Conservation (phyloP, 2,888 invertebrate genomes). For the Neuroscelio doddi region DNA sequence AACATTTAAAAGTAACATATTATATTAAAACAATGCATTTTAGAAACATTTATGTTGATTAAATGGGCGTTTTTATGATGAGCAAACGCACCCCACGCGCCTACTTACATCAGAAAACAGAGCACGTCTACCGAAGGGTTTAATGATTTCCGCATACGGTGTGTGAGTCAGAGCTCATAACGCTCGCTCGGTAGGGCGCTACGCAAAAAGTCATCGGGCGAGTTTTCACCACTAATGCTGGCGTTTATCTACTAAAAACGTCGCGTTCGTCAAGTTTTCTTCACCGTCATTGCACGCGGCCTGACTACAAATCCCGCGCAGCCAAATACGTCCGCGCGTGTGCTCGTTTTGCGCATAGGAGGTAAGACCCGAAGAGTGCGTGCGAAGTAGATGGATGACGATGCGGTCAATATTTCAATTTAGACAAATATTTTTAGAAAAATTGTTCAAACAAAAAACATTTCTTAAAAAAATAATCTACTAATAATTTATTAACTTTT, state of each 20-base stretch:
- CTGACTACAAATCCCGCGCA: constrained; percentile 20
- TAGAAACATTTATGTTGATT: too few relatives aligned
- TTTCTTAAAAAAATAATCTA: too few relatives aligned
- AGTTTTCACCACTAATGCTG: constrained; percentile 25
- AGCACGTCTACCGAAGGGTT: too few relatives aligned
- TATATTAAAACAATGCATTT: too few relatives aligned
- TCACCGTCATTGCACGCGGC: constrained; percentile 28
- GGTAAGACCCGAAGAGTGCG: constrained; percentile 18
- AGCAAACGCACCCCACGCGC: too few relatives aligned
- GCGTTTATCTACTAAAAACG: constrained; percentile 25
- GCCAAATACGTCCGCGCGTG: constrained; percentile 41
- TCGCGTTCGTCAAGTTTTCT: constrained; percentile 30
- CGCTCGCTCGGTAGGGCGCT: constrained; percentile 16
- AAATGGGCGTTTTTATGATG: too few relatives aligned
- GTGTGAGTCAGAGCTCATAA: constrained; percentile 24
- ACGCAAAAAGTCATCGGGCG: constrained; percentile 25
- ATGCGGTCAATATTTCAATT: constrained; percentile 26
- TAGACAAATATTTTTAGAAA: too few relatives aligned
- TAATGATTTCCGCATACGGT: constrained; percentile 24
- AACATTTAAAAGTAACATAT: too few relatives aligned
- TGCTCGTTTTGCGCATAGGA: constrained; percentile 29
- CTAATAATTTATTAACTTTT: too few relatives aligned
- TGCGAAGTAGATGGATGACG: constrained; percentile 34
- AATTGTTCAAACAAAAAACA: too few relatives aligned
- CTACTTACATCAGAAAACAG: too few relatives aligned